Conservation (phyloP, 2,113 vertebrate species). For the Macrotus californicus region DNA sequence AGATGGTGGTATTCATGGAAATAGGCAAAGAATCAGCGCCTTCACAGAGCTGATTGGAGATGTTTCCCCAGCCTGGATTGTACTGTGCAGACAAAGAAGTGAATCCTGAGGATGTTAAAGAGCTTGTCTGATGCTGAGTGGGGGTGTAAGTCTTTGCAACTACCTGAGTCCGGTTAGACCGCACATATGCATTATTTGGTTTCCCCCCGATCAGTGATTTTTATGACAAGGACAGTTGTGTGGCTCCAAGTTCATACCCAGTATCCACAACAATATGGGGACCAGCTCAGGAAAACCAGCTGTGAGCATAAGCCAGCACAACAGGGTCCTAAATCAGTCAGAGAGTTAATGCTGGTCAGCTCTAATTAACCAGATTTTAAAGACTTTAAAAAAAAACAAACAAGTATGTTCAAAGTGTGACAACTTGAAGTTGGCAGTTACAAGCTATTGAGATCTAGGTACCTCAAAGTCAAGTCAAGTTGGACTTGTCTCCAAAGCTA, state of each 20-base stretch:
- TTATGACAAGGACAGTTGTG: not conserved
- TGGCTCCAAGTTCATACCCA: not conserved
- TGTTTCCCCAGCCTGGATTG: not conserved
- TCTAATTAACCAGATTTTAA: constrained; percentile 30
- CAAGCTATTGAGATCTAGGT: constrained; percentile 1
- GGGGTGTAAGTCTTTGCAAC: not conserved
- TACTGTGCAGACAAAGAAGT: not conserved
- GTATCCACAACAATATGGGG: not conserved
- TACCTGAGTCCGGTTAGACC: not conserved
- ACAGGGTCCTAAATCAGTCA: not conserved
- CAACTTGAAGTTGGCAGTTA: constrained; percentile 47
- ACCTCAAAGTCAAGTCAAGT: constrained; percentile 65
- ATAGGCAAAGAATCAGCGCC: not conserved
- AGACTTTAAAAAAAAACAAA: not conserved
- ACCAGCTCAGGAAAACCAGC: not conserved
- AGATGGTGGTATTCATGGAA: not conserved
- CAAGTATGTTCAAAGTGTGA: not conserved
- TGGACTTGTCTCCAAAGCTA: constrained; percentile 44
- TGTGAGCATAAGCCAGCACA: not conserved
- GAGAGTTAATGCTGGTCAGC: not conserved
- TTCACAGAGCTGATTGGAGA: not conserved
- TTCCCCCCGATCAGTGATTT: constrained; percentile 29
- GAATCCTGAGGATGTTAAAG: not conserved
- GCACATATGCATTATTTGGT: not conserved
- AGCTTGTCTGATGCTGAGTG: not conserved